Base-by-base conservation (phyloP, 2,888 invertebrate species). In the Liodrosophila aerea region DNA sequence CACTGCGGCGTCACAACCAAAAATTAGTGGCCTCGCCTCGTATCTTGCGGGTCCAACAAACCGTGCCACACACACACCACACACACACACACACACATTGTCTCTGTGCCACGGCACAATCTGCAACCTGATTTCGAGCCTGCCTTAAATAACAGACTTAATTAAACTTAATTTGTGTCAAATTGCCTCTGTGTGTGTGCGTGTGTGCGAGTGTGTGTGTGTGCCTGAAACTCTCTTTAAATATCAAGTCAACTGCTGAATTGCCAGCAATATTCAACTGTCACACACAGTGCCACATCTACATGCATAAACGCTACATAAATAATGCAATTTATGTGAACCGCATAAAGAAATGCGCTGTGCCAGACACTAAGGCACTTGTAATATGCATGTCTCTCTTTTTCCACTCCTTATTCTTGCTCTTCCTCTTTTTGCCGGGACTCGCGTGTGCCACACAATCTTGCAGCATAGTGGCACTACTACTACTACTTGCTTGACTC, bases 301-400 rank as follows among this genome's bases (percentile, higher is more conserved):
- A 15, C 41, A 44, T 45, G 66, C 71, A 81, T 81, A 78, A 78
- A 74, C 66, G 77, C 59, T 71, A 71, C 76, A 81, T 81, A 84
- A 80, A 77, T 80, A 84, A 84, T 67, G 77, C 84, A 84, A 73
- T 74, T 81, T 81, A 81, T 80, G 78, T 81, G 62, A 63, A 81
- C 68, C 77, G 64, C 85, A 76, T 73, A 76, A 73, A 72, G 74
- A 81, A 73, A 62, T 69, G 74, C 57, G 70, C 84, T 81, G 77
- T 68, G 65, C 68, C 72, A 76, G 85, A 84, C 78, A 84, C 82
- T 72, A 65, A 80, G 72, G 68, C 66, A 84, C 82, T 71, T 84
- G 84, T 81, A 69, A 71, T 80, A 81, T 84, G 84, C 69, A 81
- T 83, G 81, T 71, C 57, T 53, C 9, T 45, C 30, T 47, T 15